Evolutionary conservation across 2,113 vertebrate species (phyloP), one percentile per base, ranked within the genome.

Genomic region (Eurystomus gularis): DNA sequence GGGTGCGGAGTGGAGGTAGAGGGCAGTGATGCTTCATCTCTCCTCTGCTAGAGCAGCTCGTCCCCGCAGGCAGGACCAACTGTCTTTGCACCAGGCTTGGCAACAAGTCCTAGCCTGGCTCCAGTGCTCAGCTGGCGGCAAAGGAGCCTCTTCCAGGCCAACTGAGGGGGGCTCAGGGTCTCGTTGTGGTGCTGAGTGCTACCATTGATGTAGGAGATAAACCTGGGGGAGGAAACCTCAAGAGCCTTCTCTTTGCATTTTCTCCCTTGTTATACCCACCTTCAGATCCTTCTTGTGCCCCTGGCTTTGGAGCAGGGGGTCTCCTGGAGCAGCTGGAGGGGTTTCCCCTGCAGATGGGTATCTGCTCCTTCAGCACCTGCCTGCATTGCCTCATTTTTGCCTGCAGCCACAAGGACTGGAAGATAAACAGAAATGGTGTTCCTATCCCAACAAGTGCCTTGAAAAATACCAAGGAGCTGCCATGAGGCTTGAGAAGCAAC

Each of bases 301-400:
- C 4, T 12, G 37, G 11, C 14, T 23, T 9, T 5, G 15, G 11
- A 20, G 16, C 48, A 13, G 24, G 9, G 46, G 4, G 0, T 25
- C 9, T 57, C 35, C 72, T n/a, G 25, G 35, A 73, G 90, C 72
- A 69, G 68, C 69, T 52, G 68, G 72, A 12, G 21, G 25, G 33
- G 17, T 24, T 89, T 76, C 68, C 62, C 60, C 31, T 24, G 46
- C 37, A 54, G 49, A 8, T 0, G 75, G 82, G 7, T 7, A 29
- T 79, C 49, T 64, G 44, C 46, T 79, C 54, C 55, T 21, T 26
- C 62, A 14, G 24, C 13, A 29, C 46, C 52, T 65, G 8, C 31
- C 84, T 86, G 80, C 39, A 16, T 42, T 23, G 28, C 57, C 60
- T 81, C 79, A 0, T 11, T 29, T 46, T 46, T 88, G 44, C 86